Percentiles rank a stretch among this genome's conserved stretches.
Conservation (phyloP, 2,888 invertebrate genomes). For the Drosophila eohydei region DNA sequence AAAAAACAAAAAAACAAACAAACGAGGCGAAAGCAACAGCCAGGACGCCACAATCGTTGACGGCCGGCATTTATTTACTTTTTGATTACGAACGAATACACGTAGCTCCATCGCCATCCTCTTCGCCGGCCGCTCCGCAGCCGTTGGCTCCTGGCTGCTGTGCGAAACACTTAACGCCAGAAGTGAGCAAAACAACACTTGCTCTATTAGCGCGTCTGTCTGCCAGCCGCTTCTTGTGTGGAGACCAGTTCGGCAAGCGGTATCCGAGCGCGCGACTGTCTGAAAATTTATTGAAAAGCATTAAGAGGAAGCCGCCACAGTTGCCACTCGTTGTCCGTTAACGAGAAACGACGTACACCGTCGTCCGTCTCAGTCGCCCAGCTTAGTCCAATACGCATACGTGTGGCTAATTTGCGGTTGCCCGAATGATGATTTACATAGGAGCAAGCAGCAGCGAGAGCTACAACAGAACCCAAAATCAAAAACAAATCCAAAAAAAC, state of each 20-base stretch:
- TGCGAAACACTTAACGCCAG: constrained; percentile 83
- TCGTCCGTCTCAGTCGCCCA: constrained; percentile 9
- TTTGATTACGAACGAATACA: constrained; percentile 65
- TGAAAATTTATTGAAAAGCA: constrained; percentile 75
- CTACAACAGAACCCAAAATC: constrained; percentile 20
- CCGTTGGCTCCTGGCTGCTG: constrained; percentile 51
- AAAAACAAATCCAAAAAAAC: neutral
- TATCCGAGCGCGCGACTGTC: constrained; percentile 26
- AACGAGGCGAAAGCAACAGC: constrained; percentile 55
- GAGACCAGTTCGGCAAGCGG: constrained; percentile 13
- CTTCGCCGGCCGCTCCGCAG: constrained; percentile 6
- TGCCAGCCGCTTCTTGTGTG: constrained; percentile 7
- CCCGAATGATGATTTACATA: constrained; percentile 78
- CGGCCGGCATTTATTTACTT: constrained; percentile 74
- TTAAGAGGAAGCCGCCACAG: constrained; percentile 58
- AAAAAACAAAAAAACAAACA: constrained; percentile 62
- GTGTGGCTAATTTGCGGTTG: constrained; percentile 82
- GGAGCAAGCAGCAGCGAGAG: constrained; percentile 20
- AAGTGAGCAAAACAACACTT: constrained; percentile 84
- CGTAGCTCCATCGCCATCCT: constrained; percentile 1
- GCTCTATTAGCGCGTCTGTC: constrained; percentile 73
- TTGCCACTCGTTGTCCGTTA: constrained; percentile 45
- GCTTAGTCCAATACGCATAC: constrained; percentile 36
- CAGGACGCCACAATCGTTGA: constrained; percentile 26
- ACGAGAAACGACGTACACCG: constrained; percentile 63